Percentiles rank a stretch among this genome's conserved stretches.
These are phyloP conservation scores for Diploscapter pachys DNA, from an alignment of 1,140 invertebrate species.

Conservation along the genomic window DNA sequence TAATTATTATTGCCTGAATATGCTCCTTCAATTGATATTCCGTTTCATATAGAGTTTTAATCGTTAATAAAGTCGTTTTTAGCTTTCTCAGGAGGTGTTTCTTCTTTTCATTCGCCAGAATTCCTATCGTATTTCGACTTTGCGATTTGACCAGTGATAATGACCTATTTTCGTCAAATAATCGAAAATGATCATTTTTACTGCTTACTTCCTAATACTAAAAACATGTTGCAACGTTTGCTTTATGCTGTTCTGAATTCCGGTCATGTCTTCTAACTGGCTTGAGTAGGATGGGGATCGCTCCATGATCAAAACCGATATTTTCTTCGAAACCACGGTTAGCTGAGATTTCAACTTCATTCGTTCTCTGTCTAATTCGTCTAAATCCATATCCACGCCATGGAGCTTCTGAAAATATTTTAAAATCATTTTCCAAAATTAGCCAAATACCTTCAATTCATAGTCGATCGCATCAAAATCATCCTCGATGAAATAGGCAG, in stretches of 20 bases:
- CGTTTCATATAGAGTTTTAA: conserved; percentile 37
- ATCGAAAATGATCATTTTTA: not conserved
- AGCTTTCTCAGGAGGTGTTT: conserved; percentile 25
- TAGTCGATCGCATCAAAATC: conserved; percentile 40
- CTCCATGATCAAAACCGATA: conserved; percentile 37
- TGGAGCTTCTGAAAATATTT: conserved; percentile 34
- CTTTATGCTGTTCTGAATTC: conserved; percentile 24
- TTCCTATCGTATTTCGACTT: conserved; percentile 25
- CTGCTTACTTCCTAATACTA: conserved; percentile 27
- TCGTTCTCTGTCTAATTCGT: conserved; percentile 13
- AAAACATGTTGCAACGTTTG: conserved; percentile 14
- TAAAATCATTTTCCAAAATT: not conserved
- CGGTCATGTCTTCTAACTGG: conserved; percentile 31
- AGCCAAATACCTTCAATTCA: conserved; percentile 33
- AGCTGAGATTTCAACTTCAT: conserved; percentile 25
- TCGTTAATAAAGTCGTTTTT: conserved; percentile 16
- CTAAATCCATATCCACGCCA: conserved; percentile 23
- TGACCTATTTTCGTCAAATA: not conserved
- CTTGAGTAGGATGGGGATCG: conserved; percentile 34
- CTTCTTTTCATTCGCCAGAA: conserved; percentile 40
- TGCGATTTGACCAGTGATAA: conserved; percentile 10
- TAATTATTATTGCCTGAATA: too few relatives aligned
- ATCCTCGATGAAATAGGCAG: conserved; percentile 33
- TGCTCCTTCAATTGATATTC: conserved; percentile 29
- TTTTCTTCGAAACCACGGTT: conserved; percentile 41